These are phyloP conservation scores for Polyploca ridens DNA, from an alignment of 2,888 invertebrate species.

Conservation along the genomic window DNA sequence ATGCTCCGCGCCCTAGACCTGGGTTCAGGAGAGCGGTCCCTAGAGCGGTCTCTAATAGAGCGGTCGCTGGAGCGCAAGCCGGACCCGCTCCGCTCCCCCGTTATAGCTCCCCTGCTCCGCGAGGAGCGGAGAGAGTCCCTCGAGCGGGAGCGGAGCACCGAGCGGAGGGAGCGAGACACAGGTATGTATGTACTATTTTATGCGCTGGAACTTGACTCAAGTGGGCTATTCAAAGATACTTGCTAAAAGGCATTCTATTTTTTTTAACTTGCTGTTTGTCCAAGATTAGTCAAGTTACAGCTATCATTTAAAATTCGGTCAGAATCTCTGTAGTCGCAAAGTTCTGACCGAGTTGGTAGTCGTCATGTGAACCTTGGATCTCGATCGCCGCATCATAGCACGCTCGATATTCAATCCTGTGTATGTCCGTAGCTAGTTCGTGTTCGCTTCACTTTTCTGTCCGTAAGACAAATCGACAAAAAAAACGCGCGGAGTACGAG, in stretches of 20 bases:
- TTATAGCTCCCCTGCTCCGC: conserved; percentile 51
- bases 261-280: conserved; percentile 20
- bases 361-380: conserved; percentile 49
- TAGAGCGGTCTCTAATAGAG: conserved; percentile 39
- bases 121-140: conserved; percentile 60
- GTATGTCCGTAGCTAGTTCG: conserved; percentile 72
- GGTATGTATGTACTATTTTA: conserved; percentile 55
- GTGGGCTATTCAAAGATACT: background rate
- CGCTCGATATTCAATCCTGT: conserved; percentile 54
- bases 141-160: conserved; percentile 69
- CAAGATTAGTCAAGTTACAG: conserved; percentile 36
- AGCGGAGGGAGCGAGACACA: conserved; percentile 74
- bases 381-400: conserved; percentile 57
- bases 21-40: conserved; percentile 60
- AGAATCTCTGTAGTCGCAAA: conserved; percentile 19
- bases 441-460: conserved; percentile 72
- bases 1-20: conserved; percentile 91
- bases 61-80: conserved; percentile 67
- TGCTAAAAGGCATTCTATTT: background rate
- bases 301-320: conserved; percentile 16
- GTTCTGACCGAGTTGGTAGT: conserved; percentile 21
- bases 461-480: conserved; percentile 34
- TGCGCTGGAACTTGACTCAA: conserved; percentile 23
- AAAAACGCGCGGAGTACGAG: conserved; percentile 66
- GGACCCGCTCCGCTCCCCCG: conserved; percentile 81